These are phyloP conservation scores for Camponotus floridanus DNA, from an alignment of 1,140 invertebrate genomes.

Conservation along the genomic window DNA sequence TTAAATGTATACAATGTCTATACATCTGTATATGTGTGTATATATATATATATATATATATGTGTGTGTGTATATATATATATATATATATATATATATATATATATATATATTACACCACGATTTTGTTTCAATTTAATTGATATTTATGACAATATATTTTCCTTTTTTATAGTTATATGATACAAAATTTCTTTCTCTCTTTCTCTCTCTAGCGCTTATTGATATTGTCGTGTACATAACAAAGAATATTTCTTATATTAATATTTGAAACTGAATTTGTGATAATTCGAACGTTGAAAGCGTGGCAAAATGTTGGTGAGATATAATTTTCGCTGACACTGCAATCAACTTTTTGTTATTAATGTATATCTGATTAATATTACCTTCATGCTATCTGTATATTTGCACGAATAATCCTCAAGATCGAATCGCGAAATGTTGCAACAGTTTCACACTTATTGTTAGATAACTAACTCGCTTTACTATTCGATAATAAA, in stretches of 20 bases:
- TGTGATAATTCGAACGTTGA: neutral
- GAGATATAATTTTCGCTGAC: neutral
- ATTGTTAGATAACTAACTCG: neutral
- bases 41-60: neutral
- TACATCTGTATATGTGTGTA: neutral
- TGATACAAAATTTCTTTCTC: neutral
- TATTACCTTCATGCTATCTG: constrained; percentile 7
- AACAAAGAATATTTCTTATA: neutral
- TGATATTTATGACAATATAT: neutral
- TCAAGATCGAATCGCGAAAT: neutral
- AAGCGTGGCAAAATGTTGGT: neutral
- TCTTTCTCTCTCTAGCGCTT: neutral
- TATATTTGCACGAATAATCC: constrained; percentile 5
- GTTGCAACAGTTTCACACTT: neutral
- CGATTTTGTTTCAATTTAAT: neutral
- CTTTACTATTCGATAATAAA: neutral
- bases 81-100: neutral
- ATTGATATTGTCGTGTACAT: neutral
- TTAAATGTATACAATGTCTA: neutral
- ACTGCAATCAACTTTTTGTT: constrained; percentile 22
- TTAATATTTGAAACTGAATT: constrained; percentile 26
- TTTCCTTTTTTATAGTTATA: neutral
- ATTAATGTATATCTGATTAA: neutral
- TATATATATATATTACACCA: neutral
- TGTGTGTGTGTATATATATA: neutral